phyloP scores from a whole-genome alignment of 2,888 invertebrate genomes.

The Troilus luridus region DNA sequence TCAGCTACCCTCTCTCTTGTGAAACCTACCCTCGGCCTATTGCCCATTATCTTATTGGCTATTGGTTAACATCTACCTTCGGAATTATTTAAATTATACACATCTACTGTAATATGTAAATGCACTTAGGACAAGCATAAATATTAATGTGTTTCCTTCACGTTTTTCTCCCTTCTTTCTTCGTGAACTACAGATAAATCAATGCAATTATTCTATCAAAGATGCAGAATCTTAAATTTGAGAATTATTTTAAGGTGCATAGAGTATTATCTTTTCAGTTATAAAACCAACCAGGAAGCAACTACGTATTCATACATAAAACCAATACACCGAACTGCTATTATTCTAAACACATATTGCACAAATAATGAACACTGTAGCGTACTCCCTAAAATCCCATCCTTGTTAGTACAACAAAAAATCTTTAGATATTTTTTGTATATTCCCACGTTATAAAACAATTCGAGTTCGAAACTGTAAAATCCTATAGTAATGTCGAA shows the following conservation, averaged over 20 bases:
- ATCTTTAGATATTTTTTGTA: too few species aligned
- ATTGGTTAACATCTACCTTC: not conserved
- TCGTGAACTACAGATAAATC: not conserved
- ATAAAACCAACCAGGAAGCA: too few species aligned
- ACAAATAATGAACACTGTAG: too few species aligned
- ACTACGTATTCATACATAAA: too few species aligned
- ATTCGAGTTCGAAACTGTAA: too few species aligned
- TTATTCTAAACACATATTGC: too few species aligned
- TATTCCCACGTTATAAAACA: too few species aligned
- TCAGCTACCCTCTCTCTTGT: constrained; percentile 36
- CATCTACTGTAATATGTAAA: not conserved
- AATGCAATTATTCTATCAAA: not conserved
- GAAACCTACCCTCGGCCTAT: constrained; percentile 32
- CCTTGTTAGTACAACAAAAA: too few species aligned
- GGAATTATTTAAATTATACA: constrained; percentile 13
- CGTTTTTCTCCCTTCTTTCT: not conserved
- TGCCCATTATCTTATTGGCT: constrained; percentile 36
- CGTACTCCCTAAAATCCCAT: too few species aligned
- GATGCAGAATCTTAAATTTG: not conserved
- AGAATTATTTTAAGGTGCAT: not conserved
- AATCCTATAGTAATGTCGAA: too few species aligned
- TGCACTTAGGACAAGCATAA: not conserved
- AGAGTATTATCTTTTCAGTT: not conserved
- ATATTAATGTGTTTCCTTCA: not conserved
- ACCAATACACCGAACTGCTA: too few species aligned